Evolutionary conservation across 1,140 invertebrate genomes (phyloP), one percentile per base, ranked within the genome.

Genomic region (Pentalonia nigronervosa): DNA sequence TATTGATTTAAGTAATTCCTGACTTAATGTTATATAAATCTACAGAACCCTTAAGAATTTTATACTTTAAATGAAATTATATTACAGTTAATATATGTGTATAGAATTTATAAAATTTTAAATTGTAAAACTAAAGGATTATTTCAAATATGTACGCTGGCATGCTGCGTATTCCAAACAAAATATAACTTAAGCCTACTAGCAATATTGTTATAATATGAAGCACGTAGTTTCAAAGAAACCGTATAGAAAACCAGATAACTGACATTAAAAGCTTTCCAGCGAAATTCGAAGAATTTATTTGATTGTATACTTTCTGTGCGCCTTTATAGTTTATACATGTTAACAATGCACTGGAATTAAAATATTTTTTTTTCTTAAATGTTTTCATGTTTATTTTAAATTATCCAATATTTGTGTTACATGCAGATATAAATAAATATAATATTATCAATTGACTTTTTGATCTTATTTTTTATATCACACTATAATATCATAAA

Each of bases 191-290:
- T n/a, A 7, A n/a, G 14, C n/a, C n/a, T n/a, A 76, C 30, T 17
- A 11, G 60, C 30, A 76, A n/a, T 76, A n/a, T n/a, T n/a, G n/a
- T 67, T n/a, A n/a, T 67, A 67, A n/a, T 67, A 67, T 30, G 60
- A 76, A 76, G 60, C 60, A 76, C n/a, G n/a, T 76, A 76, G 60
- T 76, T 76, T 76, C 60, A 76, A 76, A 76, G 60, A 76, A 76
- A 76, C 14, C 14, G 11, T 34, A 76, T 17, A 76, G n/a, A 76
- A 76, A 76, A n/a, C 60, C 14, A 76, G n/a, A 30, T 4, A 34
- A 76, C 60, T n/a, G 60, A 76, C 14, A 76, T 76, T 76, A 76
- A 76, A 76, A 76, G 60, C 60, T 76, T 76, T n/a, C 30, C n/a
- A 6, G 6, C 30, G 30, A n/a, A 76, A 14, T 76, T 76, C n/a